A percentile compares a stretch with the other conserved stretches of the same genome.
These are phyloP conservation scores for Delia radicum DNA, from an alignment of 1,140 invertebrate species.

Conservation along the genomic window DNA sequence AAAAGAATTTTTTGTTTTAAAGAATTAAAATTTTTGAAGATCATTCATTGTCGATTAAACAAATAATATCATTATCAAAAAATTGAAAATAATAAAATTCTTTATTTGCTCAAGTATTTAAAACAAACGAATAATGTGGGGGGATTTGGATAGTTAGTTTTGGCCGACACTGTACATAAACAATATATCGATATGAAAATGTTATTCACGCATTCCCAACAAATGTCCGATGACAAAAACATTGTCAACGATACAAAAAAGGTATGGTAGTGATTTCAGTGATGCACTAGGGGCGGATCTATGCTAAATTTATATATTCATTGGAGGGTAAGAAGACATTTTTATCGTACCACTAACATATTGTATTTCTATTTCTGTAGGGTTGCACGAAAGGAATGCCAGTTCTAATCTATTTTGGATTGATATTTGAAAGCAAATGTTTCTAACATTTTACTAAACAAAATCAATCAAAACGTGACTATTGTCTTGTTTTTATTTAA, in stretches of 20 bases:
- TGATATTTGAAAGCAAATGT: conserved; percentile 18
- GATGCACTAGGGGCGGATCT: background rate
- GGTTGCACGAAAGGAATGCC: background rate
- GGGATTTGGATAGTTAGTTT: too few relatives aligned
- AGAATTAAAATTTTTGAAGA: too few relatives aligned
- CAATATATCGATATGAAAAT: too few relatives aligned
- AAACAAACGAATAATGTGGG: too few relatives aligned
- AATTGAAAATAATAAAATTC: background rate
- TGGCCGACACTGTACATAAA: too few relatives aligned
- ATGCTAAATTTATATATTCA: background rate
- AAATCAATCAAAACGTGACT: conserved; percentile 6
- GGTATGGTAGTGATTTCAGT: background rate
- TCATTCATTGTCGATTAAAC: too few relatives aligned
- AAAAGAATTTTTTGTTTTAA: too few relatives aligned
- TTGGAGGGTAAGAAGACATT: background rate
- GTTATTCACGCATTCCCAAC: too few relatives aligned
- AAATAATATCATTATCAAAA: too few relatives aligned
- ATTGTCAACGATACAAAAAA: too few relatives aligned
- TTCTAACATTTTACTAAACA: background rate
- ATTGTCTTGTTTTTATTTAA: background rate
- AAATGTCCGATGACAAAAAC: background rate
- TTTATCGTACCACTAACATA: background rate
- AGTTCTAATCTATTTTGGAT: conserved; percentile 13
- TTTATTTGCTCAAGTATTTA: too few relatives aligned
- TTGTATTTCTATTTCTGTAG: background rate